Percentiles rank a stretch among this genome's conserved stretches.
Conservation (phyloP, 2,797 vertebrate species). For the Acanthis flammea region DNA sequence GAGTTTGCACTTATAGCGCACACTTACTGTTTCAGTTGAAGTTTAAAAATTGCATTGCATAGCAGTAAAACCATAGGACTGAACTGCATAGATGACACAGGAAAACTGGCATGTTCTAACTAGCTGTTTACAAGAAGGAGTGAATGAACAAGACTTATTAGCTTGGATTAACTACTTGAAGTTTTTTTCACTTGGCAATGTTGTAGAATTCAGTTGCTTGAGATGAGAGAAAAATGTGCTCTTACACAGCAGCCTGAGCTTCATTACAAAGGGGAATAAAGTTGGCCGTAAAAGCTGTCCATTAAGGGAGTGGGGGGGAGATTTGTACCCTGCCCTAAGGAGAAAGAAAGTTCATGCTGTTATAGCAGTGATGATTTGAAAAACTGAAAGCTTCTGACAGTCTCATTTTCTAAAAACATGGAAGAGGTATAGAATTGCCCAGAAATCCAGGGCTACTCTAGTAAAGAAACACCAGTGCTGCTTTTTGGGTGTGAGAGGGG, state of each 20-base stretch:
- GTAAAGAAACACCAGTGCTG: not conserved
- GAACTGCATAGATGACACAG: not conserved
- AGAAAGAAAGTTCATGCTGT: not conserved
- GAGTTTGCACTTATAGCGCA: not conserved
- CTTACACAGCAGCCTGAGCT: not conserved
- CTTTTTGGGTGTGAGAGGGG: not conserved
- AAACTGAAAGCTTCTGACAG: not conserved
- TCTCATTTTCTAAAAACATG: not conserved
- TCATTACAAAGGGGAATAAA: not conserved
- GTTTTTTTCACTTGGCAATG: rapidly evolving
- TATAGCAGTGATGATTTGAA: not conserved
- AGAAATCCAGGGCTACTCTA: not conserved
- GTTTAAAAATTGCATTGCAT: not conserved
- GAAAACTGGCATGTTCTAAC: not conserved
- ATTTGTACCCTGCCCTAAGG: not conserved
- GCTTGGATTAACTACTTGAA: not conserved
- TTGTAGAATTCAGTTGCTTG: not conserved
- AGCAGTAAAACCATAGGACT: not conserved
- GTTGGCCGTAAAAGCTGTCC: not conserved
- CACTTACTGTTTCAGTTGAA: not conserved
- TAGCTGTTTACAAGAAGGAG: not conserved
- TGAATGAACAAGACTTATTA: rapidly evolving
- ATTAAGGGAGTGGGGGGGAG: not conserved
- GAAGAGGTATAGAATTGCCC: not conserved
- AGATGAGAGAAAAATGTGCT: not conserved